Evolutionary conservation across 2,888 invertebrate genomes (phyloP), one percentile per base, ranked within the genome.

Genomic region (Hipparchia semele): DNA sequence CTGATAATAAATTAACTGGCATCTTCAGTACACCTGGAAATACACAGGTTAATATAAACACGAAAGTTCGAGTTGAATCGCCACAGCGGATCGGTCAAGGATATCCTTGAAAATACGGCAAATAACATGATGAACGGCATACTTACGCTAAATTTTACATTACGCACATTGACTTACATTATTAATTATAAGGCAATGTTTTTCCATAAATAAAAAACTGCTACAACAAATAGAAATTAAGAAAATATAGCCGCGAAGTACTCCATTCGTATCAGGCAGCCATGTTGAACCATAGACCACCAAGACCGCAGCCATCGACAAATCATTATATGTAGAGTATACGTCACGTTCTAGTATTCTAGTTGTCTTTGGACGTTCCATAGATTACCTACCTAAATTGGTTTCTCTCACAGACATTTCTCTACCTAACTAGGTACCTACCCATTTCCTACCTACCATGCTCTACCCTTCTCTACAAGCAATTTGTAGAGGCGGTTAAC

Each of bases 21-120:
- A 94, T 94, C 93, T 94, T 94, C 93, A 92, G 94, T 82, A 91
- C 85, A 92, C 93, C 94, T 94, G 89, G 12, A 87, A 91, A 79
- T 76, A 70, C 70, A 77, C 78, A 74, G 60, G 76, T 59, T 67
- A 75, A 49, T 66, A 65, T 76, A 73, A 70, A 68, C 69, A 77
- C 62, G 73, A 75, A 77, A 75, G 74, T 72, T 70, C 54, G 59
- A 77, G 78, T 79, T 86, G 88, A 86, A 89, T 89, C 87, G 88
- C 80, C 83, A 83, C 69, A 69, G 23, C 46, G 84, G 85, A 83
- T 84, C 86, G 88, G 88, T 90, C 90, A 91, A 91, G 89, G 90
- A 87, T 90, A 80, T 82, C 77, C 76, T 80, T 77, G 76, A 80
- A 75, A 75, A 79, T 77, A 80, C 77, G 77, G 74, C 58, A 65